These are phyloP conservation scores for Samia ricini DNA, from an alignment of 1,140 invertebrate genomes.

Conservation along the genomic window DNA sequence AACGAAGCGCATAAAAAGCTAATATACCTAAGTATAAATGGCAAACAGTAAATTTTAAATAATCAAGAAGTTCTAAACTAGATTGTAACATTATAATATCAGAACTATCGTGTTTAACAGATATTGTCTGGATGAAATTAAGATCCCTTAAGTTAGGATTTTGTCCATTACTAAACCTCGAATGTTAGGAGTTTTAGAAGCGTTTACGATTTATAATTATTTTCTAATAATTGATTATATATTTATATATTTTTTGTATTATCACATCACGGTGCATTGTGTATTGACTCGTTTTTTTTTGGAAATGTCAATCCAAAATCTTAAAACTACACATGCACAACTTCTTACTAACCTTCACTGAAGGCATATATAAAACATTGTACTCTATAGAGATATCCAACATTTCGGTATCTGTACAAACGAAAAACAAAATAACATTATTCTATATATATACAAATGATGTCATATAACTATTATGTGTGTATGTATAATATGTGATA, in stretches of 20 bases:
- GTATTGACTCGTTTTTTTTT: not conserved
- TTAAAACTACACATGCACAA: not conserved
- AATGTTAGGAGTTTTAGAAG: not conserved
- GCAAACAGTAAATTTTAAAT: not conserved
- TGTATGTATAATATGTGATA: constrained; percentile 9
- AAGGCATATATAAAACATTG: constrained; percentile 64
- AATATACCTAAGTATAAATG: no score
- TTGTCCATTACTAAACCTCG: not conserved
- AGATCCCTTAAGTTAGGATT: not conserved
- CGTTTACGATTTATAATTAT: not conserved
- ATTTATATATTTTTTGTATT: not conserved
- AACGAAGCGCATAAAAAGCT: no score
- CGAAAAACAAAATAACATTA: constrained; percentile 26
- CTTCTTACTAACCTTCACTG: constrained; percentile 53
- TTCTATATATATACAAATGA: constrained; percentile 31
- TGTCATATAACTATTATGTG: not conserved
- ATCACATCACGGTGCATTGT: not conserved
- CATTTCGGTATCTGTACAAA: constrained; percentile 59
- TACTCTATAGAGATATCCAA: constrained; percentile 60
- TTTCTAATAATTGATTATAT: not conserved
- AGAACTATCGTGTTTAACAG: not conserved
- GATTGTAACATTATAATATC: no score
- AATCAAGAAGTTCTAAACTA: no score
- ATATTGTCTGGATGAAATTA: not conserved
- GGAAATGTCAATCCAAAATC: not conserved